Evolutionary conservation across 2,888 invertebrate genomes (phyloP).

Genomic region (Drosophila bunnanda): DNA sequence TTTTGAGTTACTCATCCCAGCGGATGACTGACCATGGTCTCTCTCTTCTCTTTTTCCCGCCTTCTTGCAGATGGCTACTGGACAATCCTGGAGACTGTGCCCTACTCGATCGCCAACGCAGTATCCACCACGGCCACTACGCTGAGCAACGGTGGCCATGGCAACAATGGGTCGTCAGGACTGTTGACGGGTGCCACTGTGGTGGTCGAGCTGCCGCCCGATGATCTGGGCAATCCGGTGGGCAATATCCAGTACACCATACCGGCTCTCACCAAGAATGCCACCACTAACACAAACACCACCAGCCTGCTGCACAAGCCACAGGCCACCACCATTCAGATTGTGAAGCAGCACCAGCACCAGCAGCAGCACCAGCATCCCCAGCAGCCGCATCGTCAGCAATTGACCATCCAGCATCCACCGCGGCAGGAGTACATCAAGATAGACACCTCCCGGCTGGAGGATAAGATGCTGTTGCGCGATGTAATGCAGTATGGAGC

Average conservation of each 20-base stretch:
- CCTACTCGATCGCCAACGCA: conserved; percentile 78
- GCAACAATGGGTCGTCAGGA: conserved; percentile 41
- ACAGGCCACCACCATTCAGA: conserved; percentile 81
- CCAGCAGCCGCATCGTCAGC: conserved; percentile 47
- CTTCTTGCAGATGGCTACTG: conserved; percentile 82
- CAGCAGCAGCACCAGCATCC: conserved; percentile 55
- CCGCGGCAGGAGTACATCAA: conserved; percentile 76
- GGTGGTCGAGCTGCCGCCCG: conserved; percentile 83
- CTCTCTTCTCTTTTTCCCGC: not conserved
- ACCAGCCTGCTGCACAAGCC: conserved; percentile 63
- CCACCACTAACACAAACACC: conserved; percentile 64
- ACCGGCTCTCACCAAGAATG: conserved; percentile 70
- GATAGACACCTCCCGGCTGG: conserved; percentile 78
- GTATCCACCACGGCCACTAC: conserved; percentile 50
- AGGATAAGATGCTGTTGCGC: conserved; percentile 79
- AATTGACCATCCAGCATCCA: conserved; percentile 47
- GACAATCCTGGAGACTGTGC: conserved; percentile 84
- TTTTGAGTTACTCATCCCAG: conserved; percentile 13
- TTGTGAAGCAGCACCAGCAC: conserved; percentile 77
- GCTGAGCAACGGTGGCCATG: conserved; percentile 46
- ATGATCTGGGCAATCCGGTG: conserved; percentile 80
- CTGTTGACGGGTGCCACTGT: conserved; percentile 81
- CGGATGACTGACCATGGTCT: conserved; percentile 26
- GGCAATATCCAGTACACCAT: conserved; percentile 83
- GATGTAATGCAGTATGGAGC: conserved; percentile 82